These are phyloP conservation scores for Atherix ibis DNA, from an alignment of 2,888 invertebrate species.

Conservation along the genomic window DNA sequence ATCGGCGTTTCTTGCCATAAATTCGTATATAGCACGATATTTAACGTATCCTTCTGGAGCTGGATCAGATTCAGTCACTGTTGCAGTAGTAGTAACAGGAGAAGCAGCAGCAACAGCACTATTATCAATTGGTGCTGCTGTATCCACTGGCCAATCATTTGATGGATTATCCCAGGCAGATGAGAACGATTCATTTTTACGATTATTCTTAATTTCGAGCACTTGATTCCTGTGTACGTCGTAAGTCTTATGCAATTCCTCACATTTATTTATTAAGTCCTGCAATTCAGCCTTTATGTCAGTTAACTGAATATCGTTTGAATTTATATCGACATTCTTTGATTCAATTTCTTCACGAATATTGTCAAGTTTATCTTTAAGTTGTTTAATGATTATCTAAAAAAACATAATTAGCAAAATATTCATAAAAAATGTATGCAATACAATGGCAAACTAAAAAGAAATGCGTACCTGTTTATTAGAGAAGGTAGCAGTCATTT, in stretches of 20 bases:
- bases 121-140: conserved; percentile 3
- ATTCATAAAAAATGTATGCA: conserved; percentile 21
- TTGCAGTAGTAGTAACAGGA: conserved; percentile 22
- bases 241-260: conserved; percentile 48
- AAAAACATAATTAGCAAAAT: conserved; percentile 1
- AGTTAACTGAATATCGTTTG: conserved; percentile 59
- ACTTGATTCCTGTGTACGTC: conserved; percentile 46
- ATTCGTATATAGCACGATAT: conserved; percentile 87
- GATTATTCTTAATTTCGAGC: conserved; percentile 38
- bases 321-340: conserved; percentile 66
- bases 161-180: conserved; percentile 40
- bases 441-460: too few species aligned
- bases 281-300: conserved; percentile 53
- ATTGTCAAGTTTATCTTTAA: conserved; percentile 56
- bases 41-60: conserved; percentile 40
- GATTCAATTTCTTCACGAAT: conserved; percentile 61
- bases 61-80: conserved; percentile 16
- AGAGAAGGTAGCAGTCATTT: conserved; percentile 44
- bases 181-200: conserved; percentile 31
- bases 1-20: conserved; percentile 79
- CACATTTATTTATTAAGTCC: conserved; percentile 51
- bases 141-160: conserved; percentile 21
- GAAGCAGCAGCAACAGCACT: conserved; percentile 15
- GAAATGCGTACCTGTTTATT: conserved; percentile 42
- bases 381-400: conserved; percentile 50